Conservation (phyloP, 2,888 invertebrate species). For the Andrena flavipes region DNA sequence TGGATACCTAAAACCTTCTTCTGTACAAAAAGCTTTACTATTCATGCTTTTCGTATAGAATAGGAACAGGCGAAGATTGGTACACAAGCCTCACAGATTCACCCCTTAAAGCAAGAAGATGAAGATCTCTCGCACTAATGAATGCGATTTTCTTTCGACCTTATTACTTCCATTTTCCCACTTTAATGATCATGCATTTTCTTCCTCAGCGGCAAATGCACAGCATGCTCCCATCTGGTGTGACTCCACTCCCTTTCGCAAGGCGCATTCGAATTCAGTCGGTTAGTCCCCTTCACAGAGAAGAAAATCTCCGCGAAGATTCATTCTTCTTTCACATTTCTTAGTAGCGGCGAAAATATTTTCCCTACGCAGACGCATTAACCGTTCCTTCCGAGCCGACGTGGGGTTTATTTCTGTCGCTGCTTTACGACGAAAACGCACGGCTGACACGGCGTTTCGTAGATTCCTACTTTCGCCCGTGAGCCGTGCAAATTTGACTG, state of each 20-base stretch:
- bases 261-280: slow-evolving; percentile 21
- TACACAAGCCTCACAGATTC: neutral
- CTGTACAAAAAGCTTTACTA: no score
- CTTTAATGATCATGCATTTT: neutral
- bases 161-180: neutral
- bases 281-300: neutral
- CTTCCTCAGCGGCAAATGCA: slow-evolving; percentile 4
- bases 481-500: slow-evolving; percentile 24
- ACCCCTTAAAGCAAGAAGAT: neutral
- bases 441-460: neutral
- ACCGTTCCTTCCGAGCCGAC: slow-evolving; percentile 10
- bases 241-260: neutral
- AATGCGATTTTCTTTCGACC: neutral
- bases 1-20: no score
- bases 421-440: neutral
- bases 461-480: neutral
- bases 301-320: slow-evolving; percentile 20
- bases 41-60: no score
- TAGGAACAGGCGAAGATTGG: neutral
- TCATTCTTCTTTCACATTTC: slow-evolving; percentile 14
- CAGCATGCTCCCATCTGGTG: slow-evolving; percentile 3
- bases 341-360: slow-evolving; percentile 4
- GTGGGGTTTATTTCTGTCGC: neutral
- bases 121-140: neutral
- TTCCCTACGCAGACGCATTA: slow-evolving; percentile 15